Conservation (phyloP, 1,140 invertebrate species). For the Sogatella furcifera region DNA sequence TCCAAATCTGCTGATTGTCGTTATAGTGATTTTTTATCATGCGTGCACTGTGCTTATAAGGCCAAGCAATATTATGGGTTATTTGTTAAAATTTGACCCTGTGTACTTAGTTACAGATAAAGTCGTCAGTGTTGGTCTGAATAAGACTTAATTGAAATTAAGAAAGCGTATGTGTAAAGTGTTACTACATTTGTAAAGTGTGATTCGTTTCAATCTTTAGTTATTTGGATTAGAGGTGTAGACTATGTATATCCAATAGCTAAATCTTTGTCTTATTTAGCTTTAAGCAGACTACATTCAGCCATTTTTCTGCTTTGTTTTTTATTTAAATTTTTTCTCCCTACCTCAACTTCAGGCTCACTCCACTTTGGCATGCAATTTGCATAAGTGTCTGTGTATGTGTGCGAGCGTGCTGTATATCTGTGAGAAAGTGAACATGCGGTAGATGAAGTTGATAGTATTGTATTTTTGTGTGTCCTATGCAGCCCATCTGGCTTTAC, state of each 20-base stretch:
- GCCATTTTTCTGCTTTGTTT: neutral
- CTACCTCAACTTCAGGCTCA: no score
- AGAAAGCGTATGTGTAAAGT: neutral
- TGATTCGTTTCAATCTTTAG: neutral
- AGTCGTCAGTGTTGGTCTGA: neutral
- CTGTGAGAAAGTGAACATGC: no score
- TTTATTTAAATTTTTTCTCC: no score
- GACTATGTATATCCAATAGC: neutral
- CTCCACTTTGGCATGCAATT: no score
- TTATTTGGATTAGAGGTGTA: neutral
- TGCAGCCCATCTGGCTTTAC: no score
- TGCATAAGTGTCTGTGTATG: no score
- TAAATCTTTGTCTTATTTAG: neutral
- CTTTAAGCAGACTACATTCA: neutral
- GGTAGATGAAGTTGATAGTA: no score
- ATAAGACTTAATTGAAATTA: neutral
- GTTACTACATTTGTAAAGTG: conserved; percentile 1
- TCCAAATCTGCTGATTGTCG: neutral
- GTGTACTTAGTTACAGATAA: neutral
- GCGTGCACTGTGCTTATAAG: neutral
- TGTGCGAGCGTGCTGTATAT: no score
- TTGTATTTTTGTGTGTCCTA: no score
- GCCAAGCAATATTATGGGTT: neutral
- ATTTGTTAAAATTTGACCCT: neutral
- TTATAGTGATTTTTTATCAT: neutral